Conservation (phyloP, 1,140 invertebrate genomes). For the Melanaphis sacchari region DNA sequence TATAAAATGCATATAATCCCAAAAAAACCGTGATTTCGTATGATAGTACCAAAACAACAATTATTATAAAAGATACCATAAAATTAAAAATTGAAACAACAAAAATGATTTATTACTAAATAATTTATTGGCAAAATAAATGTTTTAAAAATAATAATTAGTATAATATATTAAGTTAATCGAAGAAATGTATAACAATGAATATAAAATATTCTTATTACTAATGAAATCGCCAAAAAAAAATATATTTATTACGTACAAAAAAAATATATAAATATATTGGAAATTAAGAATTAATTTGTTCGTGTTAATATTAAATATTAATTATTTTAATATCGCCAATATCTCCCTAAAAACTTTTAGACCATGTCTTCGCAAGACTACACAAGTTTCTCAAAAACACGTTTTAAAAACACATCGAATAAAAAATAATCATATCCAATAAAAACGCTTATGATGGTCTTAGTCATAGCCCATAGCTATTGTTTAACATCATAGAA, state of each 20-base stretch:
- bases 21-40: not conserved
- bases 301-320: not conserved
- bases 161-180: not conserved
- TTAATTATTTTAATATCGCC: not conserved
- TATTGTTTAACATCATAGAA: conserved; percentile 15
- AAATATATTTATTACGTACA: too few species aligned
- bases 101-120: not conserved
- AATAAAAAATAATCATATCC: conserved; percentile 7
- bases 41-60: not conserved
- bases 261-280: not conserved
- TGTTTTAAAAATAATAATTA: not conserved
- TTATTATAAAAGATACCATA: not conserved
- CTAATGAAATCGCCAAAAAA: too few species aligned
- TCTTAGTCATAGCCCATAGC: conserved; percentile 11
- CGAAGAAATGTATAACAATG: not conserved
- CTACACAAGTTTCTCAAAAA: not conserved
- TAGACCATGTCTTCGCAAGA: not conserved
- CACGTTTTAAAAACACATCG: not conserved
- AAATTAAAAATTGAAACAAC: not conserved
- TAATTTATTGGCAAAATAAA: not conserved
- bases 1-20: not conserved
- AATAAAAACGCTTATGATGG: not conserved
- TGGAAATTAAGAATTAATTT: not conserved
- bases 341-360: not conserved
- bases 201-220: not conserved